Evolutionary conservation across 2,888 invertebrate genomes (phyloP).

Genomic region (Cerceris rybyensis): DNA sequence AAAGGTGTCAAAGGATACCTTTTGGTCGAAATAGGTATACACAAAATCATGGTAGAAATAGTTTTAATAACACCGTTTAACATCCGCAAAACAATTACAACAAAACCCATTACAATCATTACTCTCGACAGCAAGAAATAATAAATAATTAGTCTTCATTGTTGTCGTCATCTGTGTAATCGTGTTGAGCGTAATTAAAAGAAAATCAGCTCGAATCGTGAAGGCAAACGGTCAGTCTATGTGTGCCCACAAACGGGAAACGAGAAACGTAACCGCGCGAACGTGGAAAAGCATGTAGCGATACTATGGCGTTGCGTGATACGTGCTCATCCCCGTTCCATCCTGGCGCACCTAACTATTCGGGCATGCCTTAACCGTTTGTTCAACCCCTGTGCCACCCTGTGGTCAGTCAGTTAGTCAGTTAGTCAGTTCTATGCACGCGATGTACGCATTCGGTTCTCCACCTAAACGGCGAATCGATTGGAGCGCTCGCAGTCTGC

Average conservation of each 20-base stretch:
- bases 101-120: not conserved
- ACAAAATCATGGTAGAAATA: too few species aligned
- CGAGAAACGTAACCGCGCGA: slow-evolving; percentile 15
- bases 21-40: too few species aligned
- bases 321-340: slow-evolving; percentile 65
- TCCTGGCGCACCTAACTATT: slow-evolving; percentile 64
- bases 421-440: slow-evolving; percentile 70
- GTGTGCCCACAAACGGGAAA: not conserved
- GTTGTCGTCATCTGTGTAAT: slow-evolving; percentile 18
- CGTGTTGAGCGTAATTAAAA: slow-evolving; percentile 52
- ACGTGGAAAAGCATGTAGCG: slow-evolving; percentile 50
- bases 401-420: slow-evolving; percentile 77
- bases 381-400: slow-evolving; percentile 65
- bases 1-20: too few species aligned
- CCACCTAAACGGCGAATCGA: not conserved
- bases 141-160: slow-evolving; percentile 16
- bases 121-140: not conserved
- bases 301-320: slow-evolving; percentile 69
- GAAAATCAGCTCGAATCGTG: slow-evolving; percentile 50
- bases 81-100: not conserved
- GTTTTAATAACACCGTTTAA: not conserved
- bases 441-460: slow-evolving; percentile 77
- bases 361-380: slow-evolving; percentile 70
- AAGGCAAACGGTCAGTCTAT: slow-evolving; percentile 28
- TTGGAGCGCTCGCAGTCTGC: not conserved